Evolutionary conservation across 2,888 invertebrate species (phyloP), one percentile per base, ranked within the genome.

Genomic region (Tiliacea citrago): DNA sequence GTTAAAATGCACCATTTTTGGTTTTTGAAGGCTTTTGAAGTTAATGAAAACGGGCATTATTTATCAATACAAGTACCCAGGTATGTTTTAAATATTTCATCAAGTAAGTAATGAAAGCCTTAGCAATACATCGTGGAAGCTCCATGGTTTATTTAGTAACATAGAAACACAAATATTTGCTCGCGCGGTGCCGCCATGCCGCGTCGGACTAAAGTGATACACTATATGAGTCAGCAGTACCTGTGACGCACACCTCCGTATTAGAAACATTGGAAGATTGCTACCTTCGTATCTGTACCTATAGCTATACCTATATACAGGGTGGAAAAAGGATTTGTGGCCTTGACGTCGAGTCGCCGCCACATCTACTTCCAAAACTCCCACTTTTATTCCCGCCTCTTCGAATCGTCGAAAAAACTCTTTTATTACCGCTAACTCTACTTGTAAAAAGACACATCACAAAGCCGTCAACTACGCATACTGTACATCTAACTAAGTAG

Each of bases 101-200:
- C 42, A 21, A 35, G 16, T 47, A 47, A 57, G 42, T 35, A 72
- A 60, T 18, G 9, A 42, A 72, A 18, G 5, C 13, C 39, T 49
- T 45, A 47, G 55, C 35, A 53, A 47, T 53, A 47, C n/a, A 29
- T 10, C 58, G 42, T 67, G 39, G 42, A 12, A 45, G 66, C 13
- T 35, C 39, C n/a, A 53, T 68, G 42, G 63, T 65, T 65, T 80
- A 58, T 55, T 79, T 65, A 63, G 57, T n/a, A 42, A 69, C 24
- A 67, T 77, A 80, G 65, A 84, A 85, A 85, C 18, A 58, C 66
- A 73, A 79, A 84, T 70, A 84, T 85, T 77, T 68, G 68, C 9
- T 49, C 68, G 58, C 60, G 66, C 35, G 49, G 61, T 62, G 51
- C 49, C 60, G 66, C 35, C 45, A 55, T 62, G 51, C 49, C 57